Base-by-base conservation (phyloP, 2,797 vertebrate species). In the Sebastiscus tertius region DNA sequence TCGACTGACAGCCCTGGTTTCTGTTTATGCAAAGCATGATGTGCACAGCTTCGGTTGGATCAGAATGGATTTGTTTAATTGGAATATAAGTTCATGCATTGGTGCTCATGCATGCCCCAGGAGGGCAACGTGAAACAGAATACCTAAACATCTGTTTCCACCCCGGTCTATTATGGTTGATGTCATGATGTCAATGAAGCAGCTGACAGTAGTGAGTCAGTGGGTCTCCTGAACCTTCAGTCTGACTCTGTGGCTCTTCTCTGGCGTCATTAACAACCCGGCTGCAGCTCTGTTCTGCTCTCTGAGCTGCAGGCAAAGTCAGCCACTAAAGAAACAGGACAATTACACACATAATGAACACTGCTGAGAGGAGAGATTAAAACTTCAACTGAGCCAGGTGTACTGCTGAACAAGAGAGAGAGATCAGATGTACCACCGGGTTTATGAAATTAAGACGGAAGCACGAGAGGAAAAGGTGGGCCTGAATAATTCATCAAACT, bases 381-480 rank as follows among this genome's bases (percentile, higher is more conserved):
- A 90, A 85, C 89, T 93, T 88, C 87, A 92, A 92, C 58, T 29
- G 81, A 82, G 83, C 54, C 88, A 91, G 92, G 87, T 94, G 92
- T 39, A 61, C 55, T 3, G 60, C 60, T 33, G 75, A 76, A 75
- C 16, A 68, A 58, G 61, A 54, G 59, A 70, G 68, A 33, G 77
- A 64, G 63, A 39, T 54, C 67, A n/a, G 66, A 75, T 34, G 73
- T 36, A 81, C 70, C 14, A 34, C n/a, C 31, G 65, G 83, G 68
- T 76, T 87, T 54, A 56, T 79, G 33, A 79, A 83, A 64, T 72
- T 39, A 81, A 39, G 72, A 82, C 54, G 61, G 36, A 65, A 29
- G 24, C 56, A 73, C 14, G 22, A 58, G 49, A 46, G 33, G 77
- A 59, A 52, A 31, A 33, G 42, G 54, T 26, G 14, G 20, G 2